Evolutionary conservation across 2,888 invertebrate genomes (phyloP), one percentile per base, ranked within the genome.

Genomic region (Nemotelus nigrinus): DNA sequence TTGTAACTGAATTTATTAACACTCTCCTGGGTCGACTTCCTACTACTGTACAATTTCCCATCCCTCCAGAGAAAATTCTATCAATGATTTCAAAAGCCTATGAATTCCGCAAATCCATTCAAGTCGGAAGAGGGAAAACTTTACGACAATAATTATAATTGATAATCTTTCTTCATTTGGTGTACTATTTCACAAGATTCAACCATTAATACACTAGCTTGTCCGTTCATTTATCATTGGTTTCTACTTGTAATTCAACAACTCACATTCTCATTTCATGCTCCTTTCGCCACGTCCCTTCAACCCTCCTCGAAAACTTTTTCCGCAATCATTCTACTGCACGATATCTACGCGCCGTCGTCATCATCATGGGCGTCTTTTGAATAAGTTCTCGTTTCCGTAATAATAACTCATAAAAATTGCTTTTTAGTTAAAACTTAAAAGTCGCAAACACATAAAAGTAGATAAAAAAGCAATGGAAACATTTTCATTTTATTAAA

Each of bases 401-500:
- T 70, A 70, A 45, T 74, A 74, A 60, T 74, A 72, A 72, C 72
- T 72, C 58, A 72, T 72, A 58, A 58, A 72, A 72, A 72, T 72
- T 72, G 58, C 72, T 72, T 70, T 70, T 53, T 70, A 70, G 70
- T 70, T 70, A 53, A 70, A 70, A 70, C 53, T 70, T 70, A 70
- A 70, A 70, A 53, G 53, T 53, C 70, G 70, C 53, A 70, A 70
- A 70, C 53, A 53, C 25, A 70, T 43, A 70, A 70, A 70, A 53
- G 43, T 68, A 43, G 53, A 70, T 43, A 70, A 25, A 72, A 45
- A 57, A 57, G 57, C 45, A 57, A 72, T 58, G 44, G 74, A 58
- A 74, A 74, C 60, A 74, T 74, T 74, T 60, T 74, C 74, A 74
- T 74, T 74, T 74, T 74, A 74, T 74, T 74, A 74, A 74, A 74